Base-by-base conservation (phyloP, 2,888 invertebrate species). In the Drosophila vallismaia region DNA sequence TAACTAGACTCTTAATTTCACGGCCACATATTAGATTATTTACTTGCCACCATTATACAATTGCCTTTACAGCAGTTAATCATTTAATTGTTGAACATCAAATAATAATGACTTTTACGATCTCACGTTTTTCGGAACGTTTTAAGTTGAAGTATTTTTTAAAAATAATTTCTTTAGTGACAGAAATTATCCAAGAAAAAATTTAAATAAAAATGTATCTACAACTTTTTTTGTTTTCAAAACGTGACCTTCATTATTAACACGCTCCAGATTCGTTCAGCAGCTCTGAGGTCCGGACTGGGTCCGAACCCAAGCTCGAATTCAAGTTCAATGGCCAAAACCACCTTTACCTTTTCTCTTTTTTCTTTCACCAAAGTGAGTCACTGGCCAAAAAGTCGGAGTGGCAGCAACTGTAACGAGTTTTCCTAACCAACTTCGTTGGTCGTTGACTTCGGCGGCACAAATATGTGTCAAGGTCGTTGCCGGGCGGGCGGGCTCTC, bases 371-470 rank as follows among this genome's bases (percentile, higher is more conserved):
- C 24, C 31, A 19, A 36, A 38, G 19, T 64, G 63, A 64, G 24
- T 64, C 53, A 64, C 29, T 29, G 45, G 54, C 26, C 44, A 36
- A 19, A 55, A 45, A 45, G 29, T 19, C 26, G 28, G 2, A 33
- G 10, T 6, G 28, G 9, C 50, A 49, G 50, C 67, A 66, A 66
- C 63, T 60, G 72, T 53, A 69, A 62, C 69, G 63, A 53, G 69
- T 69, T 70, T 70, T 72, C 62, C 62, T 19, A 51, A 40, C 45
- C 40, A 72, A 29, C 60, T 62, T 14, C 40, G 63, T 63, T 70
- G 70, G 70, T 70, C 70, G 74, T 73, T 70, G 70, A 70, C 70
- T 70, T 62, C 40, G 51, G 31, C 44, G n/a, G 33, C 33, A 53
- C 44, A 57, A 45, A 59, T 62, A 67, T 60, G 52, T 62, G 59